These are phyloP conservation scores for Vanessa atalanta DNA, from an alignment of 1,140 invertebrate genomes.

Conservation along the genomic window DNA sequence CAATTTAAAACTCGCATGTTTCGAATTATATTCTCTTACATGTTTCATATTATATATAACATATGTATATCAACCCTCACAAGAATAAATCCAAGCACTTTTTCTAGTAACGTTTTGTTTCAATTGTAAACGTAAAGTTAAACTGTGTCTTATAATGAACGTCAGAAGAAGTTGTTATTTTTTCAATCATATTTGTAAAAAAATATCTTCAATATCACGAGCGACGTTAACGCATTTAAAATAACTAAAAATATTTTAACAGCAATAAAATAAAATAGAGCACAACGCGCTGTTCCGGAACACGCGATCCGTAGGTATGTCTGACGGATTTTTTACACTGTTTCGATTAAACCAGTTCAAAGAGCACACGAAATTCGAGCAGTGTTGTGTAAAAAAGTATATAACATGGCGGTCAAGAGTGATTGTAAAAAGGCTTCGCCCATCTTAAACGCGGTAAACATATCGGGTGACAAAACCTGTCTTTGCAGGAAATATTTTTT, in stretches of 20 bases:
- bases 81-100: no score
- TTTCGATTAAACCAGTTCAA: conserved; percentile 71
- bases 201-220: conserved; percentile 12
- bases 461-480: conserved; percentile 45
- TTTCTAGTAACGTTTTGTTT: no score
- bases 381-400: conserved; percentile 54
- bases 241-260: conserved; percentile 38
- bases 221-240: conserved; percentile 31
- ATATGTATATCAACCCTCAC: no score
- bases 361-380: conserved; percentile 67
- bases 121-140: no score
- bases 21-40: no score
- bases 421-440: conserved; percentile 42
- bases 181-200: neutral
- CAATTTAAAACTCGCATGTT: no score
- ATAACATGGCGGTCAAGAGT: conserved; percentile 40
- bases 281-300: conserved; percentile 57
- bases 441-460: conserved; percentile 39
- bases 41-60: no score
- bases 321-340: conserved; percentile 55
- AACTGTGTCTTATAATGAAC: neutral
- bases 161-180: neutral
- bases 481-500: conserved; percentile 38
- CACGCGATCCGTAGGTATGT: conserved; percentile 60
- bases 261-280: conserved; percentile 58